phyloP scores from a whole-genome alignment of 1,140 invertebrate species.

The Gerris buenoi region DNA sequence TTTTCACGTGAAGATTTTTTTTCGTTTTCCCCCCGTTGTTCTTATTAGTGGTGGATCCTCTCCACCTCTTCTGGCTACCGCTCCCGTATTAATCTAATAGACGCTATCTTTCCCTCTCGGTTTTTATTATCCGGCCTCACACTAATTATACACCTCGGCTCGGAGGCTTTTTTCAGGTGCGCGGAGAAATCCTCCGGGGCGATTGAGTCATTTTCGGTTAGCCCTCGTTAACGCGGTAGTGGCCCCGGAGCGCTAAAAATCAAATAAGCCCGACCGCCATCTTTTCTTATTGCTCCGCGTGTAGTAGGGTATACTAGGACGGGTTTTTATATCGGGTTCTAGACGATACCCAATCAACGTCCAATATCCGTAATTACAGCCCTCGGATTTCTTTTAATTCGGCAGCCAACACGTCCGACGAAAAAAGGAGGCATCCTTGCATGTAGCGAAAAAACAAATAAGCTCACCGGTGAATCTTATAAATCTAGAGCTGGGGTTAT shows the following conservation, averaged over 20 bases:
- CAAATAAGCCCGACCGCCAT: background rate
- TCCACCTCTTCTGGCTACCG: background rate
- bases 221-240: background rate
- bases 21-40: too few species aligned
- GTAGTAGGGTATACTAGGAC: too few species aligned
- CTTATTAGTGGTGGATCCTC: background rate
- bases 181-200: background rate
- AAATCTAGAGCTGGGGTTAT: too few species aligned
- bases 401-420: too few species aligned
- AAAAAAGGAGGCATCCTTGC: too few species aligned
- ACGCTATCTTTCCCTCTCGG: background rate
- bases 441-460: too few species aligned
- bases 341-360: background rate
- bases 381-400: background rate
- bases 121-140: background rate
- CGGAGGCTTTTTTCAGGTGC: background rate
- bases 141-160: background rate
- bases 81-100: background rate
- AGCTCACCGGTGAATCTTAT: too few species aligned
- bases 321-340: too few species aligned
- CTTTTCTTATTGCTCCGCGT: too few species aligned
- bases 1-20: background rate
- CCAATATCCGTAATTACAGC: background rate
- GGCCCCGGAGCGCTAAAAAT: background rate
- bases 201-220: background rate